Evolutionary conservation across 2,888 invertebrate genomes (phyloP).

Genomic region (Chrysotoxum bicinctum): DNA sequence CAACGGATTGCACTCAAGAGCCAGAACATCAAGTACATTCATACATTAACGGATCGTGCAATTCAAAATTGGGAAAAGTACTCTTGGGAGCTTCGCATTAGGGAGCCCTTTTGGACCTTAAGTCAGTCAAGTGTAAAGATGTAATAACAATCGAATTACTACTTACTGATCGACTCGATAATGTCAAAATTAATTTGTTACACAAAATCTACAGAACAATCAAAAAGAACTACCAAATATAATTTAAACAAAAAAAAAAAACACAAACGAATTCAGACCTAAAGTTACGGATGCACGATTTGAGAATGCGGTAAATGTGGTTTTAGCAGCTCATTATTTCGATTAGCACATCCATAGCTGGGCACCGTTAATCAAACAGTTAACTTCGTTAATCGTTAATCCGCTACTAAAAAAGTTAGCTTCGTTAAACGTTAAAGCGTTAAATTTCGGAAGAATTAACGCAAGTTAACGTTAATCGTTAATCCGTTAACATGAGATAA

Average conservation of each 20-base stretch:
- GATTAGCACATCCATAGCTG: constrained; percentile 60
- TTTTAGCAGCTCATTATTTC: constrained; percentile 70
- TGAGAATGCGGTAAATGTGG: constrained; percentile 56
- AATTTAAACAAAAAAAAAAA: constrained; percentile 8
- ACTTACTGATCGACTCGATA: constrained; percentile 62
- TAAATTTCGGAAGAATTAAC: too few relatives aligned
- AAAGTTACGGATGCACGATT: constrained; percentile 44
- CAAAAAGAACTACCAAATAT: constrained; percentile 20
- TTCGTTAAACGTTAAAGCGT: too few relatives aligned
- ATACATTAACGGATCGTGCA: constrained; percentile 56
- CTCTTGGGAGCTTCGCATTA: constrained; percentile 50
- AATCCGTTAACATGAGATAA: too few relatives aligned
- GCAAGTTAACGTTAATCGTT: too few relatives aligned
- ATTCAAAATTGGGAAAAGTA: constrained; percentile 24
- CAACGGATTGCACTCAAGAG: constrained; percentile 54
- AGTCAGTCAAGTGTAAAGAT: constrained; percentile 66
- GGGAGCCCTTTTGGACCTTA: constrained; percentile 1
- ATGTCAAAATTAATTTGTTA: constrained; percentile 72
- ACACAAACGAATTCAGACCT: not conserved
- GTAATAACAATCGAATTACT: constrained; percentile 57
- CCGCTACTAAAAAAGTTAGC: too few relatives aligned
- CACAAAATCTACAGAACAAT: constrained; percentile 58
- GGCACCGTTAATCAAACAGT: too few relatives aligned
- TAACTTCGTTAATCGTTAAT: too few relatives aligned
- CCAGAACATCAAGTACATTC: constrained; percentile 9